Evolutionary conservation across 2,797 vertebrate species (phyloP).

Genomic region (Falco naumanni): DNA sequence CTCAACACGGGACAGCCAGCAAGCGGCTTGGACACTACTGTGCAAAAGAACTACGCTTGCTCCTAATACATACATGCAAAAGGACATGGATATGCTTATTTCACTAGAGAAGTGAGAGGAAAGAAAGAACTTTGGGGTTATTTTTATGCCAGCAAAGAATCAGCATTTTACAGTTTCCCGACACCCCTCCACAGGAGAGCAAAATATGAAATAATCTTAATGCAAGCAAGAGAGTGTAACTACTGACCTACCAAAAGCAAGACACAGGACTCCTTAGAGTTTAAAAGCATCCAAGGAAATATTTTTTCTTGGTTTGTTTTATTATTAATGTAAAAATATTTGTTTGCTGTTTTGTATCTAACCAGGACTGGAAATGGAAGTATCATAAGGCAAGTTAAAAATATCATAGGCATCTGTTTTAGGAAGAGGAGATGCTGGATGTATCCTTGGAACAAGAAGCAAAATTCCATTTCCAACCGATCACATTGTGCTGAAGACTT

Average conservation of each 20-base stretch:
- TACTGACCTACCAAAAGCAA: background rate
- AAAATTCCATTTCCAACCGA: background rate
- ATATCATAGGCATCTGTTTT: background rate
- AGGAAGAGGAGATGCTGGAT: background rate
- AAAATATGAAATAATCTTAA: background rate
- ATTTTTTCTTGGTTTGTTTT: background rate
- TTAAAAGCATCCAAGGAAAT: background rate
- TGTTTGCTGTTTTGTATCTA: background rate
- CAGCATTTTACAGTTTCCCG: background rate
- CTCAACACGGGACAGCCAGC: accelerated
- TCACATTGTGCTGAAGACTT: background rate
- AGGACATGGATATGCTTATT: background rate
- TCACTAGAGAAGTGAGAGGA: background rate
- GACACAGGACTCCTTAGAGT: background rate
- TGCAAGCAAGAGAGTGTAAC: background rate
- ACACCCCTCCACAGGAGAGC: background rate
- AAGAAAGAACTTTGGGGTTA: background rate
- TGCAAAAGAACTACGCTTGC: accelerated
- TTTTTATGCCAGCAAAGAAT: background rate
- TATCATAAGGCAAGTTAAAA: background rate
- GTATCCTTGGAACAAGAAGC: background rate
- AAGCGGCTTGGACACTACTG: accelerated
- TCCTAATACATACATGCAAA: background rate
- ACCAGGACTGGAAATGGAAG: background rate
- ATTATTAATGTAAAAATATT: background rate